Evolutionary conservation across 2,888 invertebrate genomes (phyloP).

Genomic region (Aphrophora alni): DNA sequence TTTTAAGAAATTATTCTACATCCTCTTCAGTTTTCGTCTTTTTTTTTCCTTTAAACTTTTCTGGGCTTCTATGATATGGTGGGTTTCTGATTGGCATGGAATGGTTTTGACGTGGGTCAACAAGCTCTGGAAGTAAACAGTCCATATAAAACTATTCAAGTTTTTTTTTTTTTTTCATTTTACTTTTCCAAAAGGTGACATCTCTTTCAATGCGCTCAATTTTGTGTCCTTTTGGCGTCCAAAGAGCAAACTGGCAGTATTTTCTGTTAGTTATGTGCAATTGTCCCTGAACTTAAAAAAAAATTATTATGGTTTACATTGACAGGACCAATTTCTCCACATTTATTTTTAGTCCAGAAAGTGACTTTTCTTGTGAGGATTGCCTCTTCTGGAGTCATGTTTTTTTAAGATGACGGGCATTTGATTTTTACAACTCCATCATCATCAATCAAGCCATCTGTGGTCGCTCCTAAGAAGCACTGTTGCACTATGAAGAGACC

Average conservation of each 20-base stretch:
- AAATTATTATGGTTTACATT: slow-evolving; percentile 15
- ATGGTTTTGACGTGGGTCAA: slow-evolving; percentile 14
- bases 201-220: slow-evolving; percentile 6
- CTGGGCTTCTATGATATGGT: slow-evolving; percentile 5
- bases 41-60: too few relatives aligned
- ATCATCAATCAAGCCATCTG: slow-evolving; percentile 11
- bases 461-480: neutral
- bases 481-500: slow-evolving; percentile 6
- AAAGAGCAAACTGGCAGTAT: slow-evolving; percentile 21
- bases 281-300: slow-evolving; percentile 28
- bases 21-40: too few relatives aligned
- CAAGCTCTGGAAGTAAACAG: too few relatives aligned
- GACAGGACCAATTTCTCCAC: slow-evolving; percentile 2
- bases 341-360: slow-evolving; percentile 4
- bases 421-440: slow-evolving; percentile 7
- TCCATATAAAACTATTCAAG: slow-evolving; percentile 20
- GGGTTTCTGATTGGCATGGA: slow-evolving; percentile 33
- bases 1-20: too few relatives aligned
- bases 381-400: too few relatives aligned
- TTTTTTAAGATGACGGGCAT: slow-evolving; percentile 20
- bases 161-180: slow-evolving; percentile 11
- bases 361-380: too few relatives aligned
- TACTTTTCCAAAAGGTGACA: slow-evolving; percentile 12
- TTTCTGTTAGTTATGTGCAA: slow-evolving; percentile 13
- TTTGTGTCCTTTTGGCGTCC: slow-evolving; percentile 28